Evolutionary conservation across 2,888 invertebrate species (phyloP).

Genomic region (Drosophila ezoana): DNA sequence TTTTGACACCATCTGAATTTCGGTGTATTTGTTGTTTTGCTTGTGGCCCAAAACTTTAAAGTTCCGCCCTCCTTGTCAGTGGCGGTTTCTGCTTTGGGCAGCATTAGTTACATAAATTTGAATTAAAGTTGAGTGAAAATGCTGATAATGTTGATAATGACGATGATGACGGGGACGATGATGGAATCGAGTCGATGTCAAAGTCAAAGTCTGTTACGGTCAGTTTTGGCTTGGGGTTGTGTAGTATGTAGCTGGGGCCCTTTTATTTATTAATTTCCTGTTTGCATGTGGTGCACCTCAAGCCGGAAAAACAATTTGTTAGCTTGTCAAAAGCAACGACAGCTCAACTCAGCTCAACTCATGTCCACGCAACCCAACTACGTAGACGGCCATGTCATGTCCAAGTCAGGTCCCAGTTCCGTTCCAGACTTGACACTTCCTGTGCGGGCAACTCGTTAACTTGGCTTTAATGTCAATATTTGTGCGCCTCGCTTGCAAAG

Average conservation of each 20-base stretch:
- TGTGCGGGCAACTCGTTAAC: constrained; percentile 60
- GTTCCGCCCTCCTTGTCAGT: neutral
- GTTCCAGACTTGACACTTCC: constrained; percentile 33
- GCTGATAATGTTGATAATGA: constrained; percentile 15
- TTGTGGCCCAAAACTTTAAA: too few species aligned
- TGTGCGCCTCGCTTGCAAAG: constrained; percentile 40
- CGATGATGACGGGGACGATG: constrained; percentile 8
- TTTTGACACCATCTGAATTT: too few species aligned
- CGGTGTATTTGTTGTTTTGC: too few species aligned
- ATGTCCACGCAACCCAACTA: constrained; percentile 11
- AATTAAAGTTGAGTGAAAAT: constrained; percentile 14
- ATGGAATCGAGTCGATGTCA: constrained; percentile 23
- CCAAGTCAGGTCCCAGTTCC: constrained; percentile 54
- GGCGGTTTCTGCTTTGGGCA: constrained; percentile 10
- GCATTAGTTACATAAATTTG: constrained; percentile 10
- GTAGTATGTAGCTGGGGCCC: constrained; percentile 25
- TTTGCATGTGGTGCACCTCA: constrained; percentile 79
- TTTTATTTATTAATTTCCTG: constrained; percentile 79
- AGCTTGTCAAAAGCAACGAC: constrained; percentile 74
- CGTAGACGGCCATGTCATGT: constrained; percentile 19
- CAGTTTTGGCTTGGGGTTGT: constrained; percentile 18
- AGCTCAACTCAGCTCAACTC: constrained; percentile 31
- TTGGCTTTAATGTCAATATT: constrained; percentile 66
- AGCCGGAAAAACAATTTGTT: constrained; percentile 80
- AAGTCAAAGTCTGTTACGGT: constrained; percentile 42